Base-by-base conservation (phyloP, 37 sponge, comb jelly and placozoan genomes). In the Aplysina aerophoba region DNA sequence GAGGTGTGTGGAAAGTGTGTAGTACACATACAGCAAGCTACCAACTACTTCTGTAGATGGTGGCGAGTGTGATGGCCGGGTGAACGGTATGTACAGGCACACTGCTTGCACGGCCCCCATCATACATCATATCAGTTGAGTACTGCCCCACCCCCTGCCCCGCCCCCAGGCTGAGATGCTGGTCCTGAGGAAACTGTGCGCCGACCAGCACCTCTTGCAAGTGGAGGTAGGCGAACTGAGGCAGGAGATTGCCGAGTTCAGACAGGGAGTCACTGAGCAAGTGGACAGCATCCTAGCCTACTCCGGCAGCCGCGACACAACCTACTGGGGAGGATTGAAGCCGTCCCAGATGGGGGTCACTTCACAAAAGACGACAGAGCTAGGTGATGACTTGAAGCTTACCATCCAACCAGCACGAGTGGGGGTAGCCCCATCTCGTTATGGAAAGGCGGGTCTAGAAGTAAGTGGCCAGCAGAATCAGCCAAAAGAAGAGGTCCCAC, bases 211-310 rank as follows among this genome's bases (percentile, higher is more conserved):
- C 21, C 15, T 63, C 62, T 66, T 84, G 82, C 66, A 83, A 33
- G 71, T 75, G 14, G 93, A 93, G 30, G 31, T 31, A 2, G 34
- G 39, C 22, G 88, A 89, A n/a, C 53, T 89, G 50, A 39, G 31
- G 5, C 17, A 25, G 8, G 79, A 81, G 38, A 84, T 93, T 65
- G 57, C 39, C 4, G 90, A 89, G 81, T 89, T 84, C 35, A 79
- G 65, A 54, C 44, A 40, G 0, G 93, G 90, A 0, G 40, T 93
- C 19, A 84, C 54, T 53, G 90, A 87, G 36, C 93, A 93, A 41
- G 85, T 93, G 16, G 44, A 75, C 15, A 40, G 40, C 37, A 75
- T 36, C 44, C 17, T 75, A 22, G 25, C 37, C 0, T 28, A 27
- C 64, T 28, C 24, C 4, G 78, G 78, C n/a, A 50, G 41, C 53